Conservation (phyloP, 2,797 vertebrate species). For the Pitangus sulphuratus region DNA sequence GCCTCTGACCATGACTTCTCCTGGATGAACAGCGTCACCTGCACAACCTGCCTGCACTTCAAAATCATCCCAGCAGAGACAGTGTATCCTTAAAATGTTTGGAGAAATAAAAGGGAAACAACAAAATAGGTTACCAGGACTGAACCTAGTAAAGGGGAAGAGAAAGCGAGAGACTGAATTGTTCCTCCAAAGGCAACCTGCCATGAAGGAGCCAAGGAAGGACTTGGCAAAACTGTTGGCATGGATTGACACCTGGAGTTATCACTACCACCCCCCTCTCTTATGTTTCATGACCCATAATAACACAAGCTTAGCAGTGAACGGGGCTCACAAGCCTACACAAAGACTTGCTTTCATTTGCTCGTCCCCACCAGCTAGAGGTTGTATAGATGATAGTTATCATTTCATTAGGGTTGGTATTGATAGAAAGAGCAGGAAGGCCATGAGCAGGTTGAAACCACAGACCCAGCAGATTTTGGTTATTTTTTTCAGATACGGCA, state of each 20-base stretch:
- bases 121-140: background rate
- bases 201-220: background rate
- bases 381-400: background rate
- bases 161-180: background rate
- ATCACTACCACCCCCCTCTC: background rate
- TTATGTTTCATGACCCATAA: background rate
- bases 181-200: background rate
- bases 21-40: background rate
- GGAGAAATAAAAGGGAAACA: background rate
- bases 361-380: background rate
- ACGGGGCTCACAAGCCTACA: accelerated
- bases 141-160: background rate
- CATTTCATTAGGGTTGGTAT: background rate
- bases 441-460: background rate
- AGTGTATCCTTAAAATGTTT: background rate
- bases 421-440: background rate
- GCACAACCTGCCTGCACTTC: background rate
- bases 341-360: background rate
- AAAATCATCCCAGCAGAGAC: background rate
- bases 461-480: background rate
- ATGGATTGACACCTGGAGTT: background rate
- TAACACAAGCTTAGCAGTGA: background rate
- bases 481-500: background rate
- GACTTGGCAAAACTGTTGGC: background rate
- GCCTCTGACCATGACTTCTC: background rate